Conservation (phyloP, 2,797 vertebrate genomes). For the Coranthus polyacanthus region DNA sequence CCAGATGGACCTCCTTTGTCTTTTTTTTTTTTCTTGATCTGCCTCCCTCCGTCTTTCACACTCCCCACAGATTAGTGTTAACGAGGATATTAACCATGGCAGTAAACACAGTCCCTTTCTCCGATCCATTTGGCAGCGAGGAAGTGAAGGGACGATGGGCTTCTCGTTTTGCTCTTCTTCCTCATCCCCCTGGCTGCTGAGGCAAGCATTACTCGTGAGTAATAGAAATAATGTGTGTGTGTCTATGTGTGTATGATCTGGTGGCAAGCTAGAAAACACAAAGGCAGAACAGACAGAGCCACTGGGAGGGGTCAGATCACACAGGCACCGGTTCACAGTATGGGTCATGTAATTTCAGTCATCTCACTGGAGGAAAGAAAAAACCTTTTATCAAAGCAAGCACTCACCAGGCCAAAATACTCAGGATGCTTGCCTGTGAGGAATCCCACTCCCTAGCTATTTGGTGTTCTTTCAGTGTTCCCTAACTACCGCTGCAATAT, state of each 20-base stretch:
- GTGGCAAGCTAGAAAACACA: slow-evolving; percentile 24
- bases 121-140: slow-evolving; percentile 56
- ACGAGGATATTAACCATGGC: slow-evolving; percentile 75
- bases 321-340: slow-evolving; percentile 29
- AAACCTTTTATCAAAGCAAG: slow-evolving; percentile 41
- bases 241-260: slow-evolving; percentile 9
- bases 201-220: slow-evolving; percentile 11
- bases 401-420: slow-evolving; percentile 25
- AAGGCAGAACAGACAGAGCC: slow-evolving; percentile 16
- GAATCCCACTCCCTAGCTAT: slow-evolving; percentile 27
- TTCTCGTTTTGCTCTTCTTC: slow-evolving; percentile 16
- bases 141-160: slow-evolving; percentile 37
- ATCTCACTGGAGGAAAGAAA: slow-evolving; percentile 33
- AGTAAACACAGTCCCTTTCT: slow-evolving; percentile 68
- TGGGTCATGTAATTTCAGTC: slow-evolving; percentile 59
- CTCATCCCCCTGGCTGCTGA: slow-evolving; percentile 15
- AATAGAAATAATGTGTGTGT: slow-evolving; percentile 10
- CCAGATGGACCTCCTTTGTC: slow-evolving; percentile 11
- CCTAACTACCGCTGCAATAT: slow-evolving; percentile 18
- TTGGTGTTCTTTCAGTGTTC: slow-evolving; percentile 20
- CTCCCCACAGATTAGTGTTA: slow-evolving; percentile 74
- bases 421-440: slow-evolving; percentile 8
- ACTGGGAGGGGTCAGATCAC: slow-evolving; percentile 28
- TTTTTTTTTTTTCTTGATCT: slow-evolving; percentile 25
- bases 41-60: slow-evolving; percentile 36